Percentiles rank a stretch among this genome's conserved stretches.
Conservation (phyloP, 2,888 invertebrate species). For the Epinotia ramella region DNA sequence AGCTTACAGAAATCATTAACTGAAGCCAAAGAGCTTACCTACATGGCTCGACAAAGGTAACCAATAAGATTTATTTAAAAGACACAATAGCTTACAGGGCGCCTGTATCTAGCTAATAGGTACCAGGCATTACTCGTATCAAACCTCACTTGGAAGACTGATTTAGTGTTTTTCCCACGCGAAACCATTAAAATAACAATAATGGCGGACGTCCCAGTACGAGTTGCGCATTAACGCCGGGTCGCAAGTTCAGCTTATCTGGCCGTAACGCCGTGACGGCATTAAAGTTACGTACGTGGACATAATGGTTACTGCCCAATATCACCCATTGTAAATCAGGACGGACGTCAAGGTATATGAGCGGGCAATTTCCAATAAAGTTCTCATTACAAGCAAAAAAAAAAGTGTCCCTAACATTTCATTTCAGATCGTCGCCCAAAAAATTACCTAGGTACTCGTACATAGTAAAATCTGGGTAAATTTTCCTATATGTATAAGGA, state of each 20-base stretch:
- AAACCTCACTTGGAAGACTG: background rate
- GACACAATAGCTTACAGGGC: background rate
- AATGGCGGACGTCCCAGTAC: constrained; percentile 8
- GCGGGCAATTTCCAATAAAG: no score
- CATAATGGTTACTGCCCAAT: constrained; percentile 7
- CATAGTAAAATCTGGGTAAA: no score
- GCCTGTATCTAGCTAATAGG: background rate
- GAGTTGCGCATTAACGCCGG: constrained; percentile 10
- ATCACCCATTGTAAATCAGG: constrained; percentile 4
- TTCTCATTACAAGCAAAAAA: no score
- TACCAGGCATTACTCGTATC: background rate
- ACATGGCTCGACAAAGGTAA: background rate
- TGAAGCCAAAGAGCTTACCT: background rate
- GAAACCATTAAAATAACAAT: constrained; percentile 3
- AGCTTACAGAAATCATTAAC: background rate
- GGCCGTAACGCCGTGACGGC: constrained; percentile 32
- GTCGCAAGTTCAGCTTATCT: constrained; percentile 35
- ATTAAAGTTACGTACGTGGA: constrained; percentile 22
- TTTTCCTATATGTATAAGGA: no score
- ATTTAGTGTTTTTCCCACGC: background rate
- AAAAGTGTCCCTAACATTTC: no score
- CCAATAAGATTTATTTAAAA: background rate
- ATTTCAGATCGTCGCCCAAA: no score
- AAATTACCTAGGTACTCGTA: no score
- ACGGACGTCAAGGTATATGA: background rate